Evolutionary conservation across 1,140 invertebrate genomes (phyloP).

Genomic region (Wasmannia auropunctata): DNA sequence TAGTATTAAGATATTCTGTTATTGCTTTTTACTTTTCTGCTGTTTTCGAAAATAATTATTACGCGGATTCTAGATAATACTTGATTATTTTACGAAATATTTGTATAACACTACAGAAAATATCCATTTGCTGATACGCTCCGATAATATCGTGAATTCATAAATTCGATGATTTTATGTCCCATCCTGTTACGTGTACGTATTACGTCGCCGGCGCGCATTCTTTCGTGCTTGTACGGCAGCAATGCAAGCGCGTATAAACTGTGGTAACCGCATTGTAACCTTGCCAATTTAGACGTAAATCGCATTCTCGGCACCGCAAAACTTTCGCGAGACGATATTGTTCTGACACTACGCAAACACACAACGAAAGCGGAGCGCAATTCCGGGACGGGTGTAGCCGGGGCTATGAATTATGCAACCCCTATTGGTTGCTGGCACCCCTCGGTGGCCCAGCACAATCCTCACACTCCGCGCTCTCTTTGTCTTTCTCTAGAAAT

Average conservation of each 20-base stretch:
- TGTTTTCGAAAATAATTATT: background rate
- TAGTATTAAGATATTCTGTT: background rate
- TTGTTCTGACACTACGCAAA: constrained; percentile 78
- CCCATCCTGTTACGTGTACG: background rate
- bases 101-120: background rate
- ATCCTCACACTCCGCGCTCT: constrained; percentile 63
- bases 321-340: constrained; percentile 70
- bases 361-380: constrained; percentile 72
- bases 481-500: constrained; percentile 2
- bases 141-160: background rate
- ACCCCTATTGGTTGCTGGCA: constrained; percentile 73
- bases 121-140: background rate
- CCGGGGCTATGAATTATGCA: constrained; percentile 81
- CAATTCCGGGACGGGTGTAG: constrained; percentile 79
- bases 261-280: constrained; percentile 64
- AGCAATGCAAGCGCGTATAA: constrained; percentile 53
- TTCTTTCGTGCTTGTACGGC: background rate
- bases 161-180: constrained; percentile 49
- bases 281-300: constrained; percentile 74
- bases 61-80: background rate
- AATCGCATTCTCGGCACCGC: constrained; percentile 72
- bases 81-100: background rate
- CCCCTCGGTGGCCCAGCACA: constrained; percentile 70
- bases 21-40: background rate
- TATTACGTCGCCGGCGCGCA: constrained; percentile 35